phyloP scores from a whole-genome alignment of 2,888 invertebrate genomes.

The Caenorhabditis virilis region DNA sequence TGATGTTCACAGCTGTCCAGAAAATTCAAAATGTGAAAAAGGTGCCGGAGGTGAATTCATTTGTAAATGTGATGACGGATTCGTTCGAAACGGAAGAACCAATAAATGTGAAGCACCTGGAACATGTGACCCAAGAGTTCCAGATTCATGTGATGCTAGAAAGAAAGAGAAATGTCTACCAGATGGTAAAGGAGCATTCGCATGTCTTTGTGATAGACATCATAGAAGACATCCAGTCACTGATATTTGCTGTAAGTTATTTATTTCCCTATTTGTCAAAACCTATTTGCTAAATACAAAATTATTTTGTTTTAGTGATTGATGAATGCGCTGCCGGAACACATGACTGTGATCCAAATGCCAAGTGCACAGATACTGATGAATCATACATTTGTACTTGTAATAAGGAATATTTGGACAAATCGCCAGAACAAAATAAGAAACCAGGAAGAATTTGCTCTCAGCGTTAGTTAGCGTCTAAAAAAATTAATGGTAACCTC shows the following conservation, averaged over 20 bases:
- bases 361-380: slow-evolving; percentile 63
- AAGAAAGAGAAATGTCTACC: slow-evolving; percentile 52
- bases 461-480: slow-evolving; percentile 30
- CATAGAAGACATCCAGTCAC: slow-evolving; percentile 59
- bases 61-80: slow-evolving; percentile 54
- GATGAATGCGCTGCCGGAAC: slow-evolving; percentile 58
- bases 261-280: background rate
- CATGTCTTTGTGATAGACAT: slow-evolving; percentile 59
- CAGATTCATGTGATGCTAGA: slow-evolving; percentile 57
- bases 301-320: slow-evolving; percentile 43
- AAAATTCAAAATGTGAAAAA: slow-evolving; percentile 47
- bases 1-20: slow-evolving; percentile 32
- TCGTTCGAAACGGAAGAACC: slow-evolving; percentile 49
- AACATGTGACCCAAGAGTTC: slow-evolving; percentile 57
- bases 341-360: slow-evolving; percentile 61
- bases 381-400: slow-evolving; percentile 66
- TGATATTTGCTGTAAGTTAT: slow-evolving; percentile 54
- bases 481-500: background rate
- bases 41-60: slow-evolving; percentile 50
- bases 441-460: slow-evolving; percentile 63
- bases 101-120: slow-evolving; percentile 57
- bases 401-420: slow-evolving; percentile 59
- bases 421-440: slow-evolving; percentile 53
- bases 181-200: slow-evolving; percentile 44
- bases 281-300: background rate